phyloP scores from a whole-genome alignment of 2,113 vertebrate genomes.

The Lycaon pictus region DNA sequence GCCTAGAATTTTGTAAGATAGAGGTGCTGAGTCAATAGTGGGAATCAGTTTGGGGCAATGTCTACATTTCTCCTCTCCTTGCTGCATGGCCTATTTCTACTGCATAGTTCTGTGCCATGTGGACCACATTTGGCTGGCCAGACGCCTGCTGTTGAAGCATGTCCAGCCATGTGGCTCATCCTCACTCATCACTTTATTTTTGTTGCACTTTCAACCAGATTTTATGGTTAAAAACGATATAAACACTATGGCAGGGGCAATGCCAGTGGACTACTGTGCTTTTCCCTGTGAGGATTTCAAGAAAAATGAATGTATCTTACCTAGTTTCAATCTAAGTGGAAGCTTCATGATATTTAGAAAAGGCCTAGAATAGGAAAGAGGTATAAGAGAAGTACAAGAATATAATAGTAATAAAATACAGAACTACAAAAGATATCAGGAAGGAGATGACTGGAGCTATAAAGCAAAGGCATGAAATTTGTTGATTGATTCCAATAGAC shows the following conservation, averaged over 20 bases:
- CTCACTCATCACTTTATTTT: constrained; percentile 68
- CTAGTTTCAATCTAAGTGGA: not conserved
- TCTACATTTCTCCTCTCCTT: not conserved
- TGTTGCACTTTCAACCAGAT: constrained; percentile 75
- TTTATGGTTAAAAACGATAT: constrained; percentile 77
- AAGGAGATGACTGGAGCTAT: not conserved
- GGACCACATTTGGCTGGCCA: constrained; percentile 65
- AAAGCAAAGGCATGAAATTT: not conserved
- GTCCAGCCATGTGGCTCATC: constrained; percentile 72
- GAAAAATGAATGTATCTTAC: not conserved
- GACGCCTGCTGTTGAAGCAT: constrained; percentile 48
- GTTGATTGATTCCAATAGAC: not conserved
- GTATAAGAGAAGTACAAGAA: not conserved
- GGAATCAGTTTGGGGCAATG: not conserved
- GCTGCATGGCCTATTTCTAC: not conserved
- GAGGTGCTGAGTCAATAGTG: not conserved
- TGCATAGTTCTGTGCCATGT: constrained; percentile 45
- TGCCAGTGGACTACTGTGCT: constrained; percentile 52
- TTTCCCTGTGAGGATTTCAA: constrained; percentile 56
- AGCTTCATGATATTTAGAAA: not conserved
- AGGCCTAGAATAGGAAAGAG: not conserved
- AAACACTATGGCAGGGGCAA: constrained; percentile 60
- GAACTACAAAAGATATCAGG: not conserved
- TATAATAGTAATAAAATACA: not conserved
- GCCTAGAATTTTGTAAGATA: not conserved